Evolutionary conservation across 2,888 invertebrate genomes (phyloP), one percentile per base, ranked within the genome.

Genomic region (Melanostoma scalare): DNA sequence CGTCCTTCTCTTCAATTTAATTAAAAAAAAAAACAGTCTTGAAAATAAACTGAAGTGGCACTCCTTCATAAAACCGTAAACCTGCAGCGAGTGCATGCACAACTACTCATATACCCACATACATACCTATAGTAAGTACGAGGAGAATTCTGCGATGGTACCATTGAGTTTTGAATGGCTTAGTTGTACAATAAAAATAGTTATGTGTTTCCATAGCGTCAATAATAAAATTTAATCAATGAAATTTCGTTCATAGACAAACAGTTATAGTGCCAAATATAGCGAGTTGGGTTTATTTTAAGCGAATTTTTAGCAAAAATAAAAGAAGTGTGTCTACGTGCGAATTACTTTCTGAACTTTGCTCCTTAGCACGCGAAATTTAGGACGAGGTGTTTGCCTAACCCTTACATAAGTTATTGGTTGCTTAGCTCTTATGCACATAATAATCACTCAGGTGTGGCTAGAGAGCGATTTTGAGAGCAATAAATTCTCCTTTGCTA

Each of bases 321-420:
- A 71, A 33, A 40, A 42, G 33, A 69, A 55, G 50, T 58, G 40
- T 56, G 55, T 55, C 75, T 46, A 6, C 10, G 30, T 65, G 75
- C 72, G 60, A 76, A 67, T 81, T 52, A 72, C 55, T 67, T 76
- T 72, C 20, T 67, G 56, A 81, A 76, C 35, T 81, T 81, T 61
- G n/a, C 42, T 53, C 42, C 42, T 50, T 55, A 53, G 81, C 80
- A 75, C 80, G 80, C 75, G 65, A 81, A 81, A 71, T 71, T 76
- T 46, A 50, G 76, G 71, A 81, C 67, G 72, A 76, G 76, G 53
- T 76, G 67, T 63, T 81, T 76, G 81, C 81, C 81, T 55, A 61
- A 72, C 76, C 81, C 81, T 76, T 81, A 50, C 9, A 9, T 6
- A 48, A 48, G 31, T 63, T 52, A 53, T 55, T 36, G 46, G 58